Evolutionary conservation across 2,888 invertebrate species (phyloP).

Genomic region (Trilocha varians): DNA sequence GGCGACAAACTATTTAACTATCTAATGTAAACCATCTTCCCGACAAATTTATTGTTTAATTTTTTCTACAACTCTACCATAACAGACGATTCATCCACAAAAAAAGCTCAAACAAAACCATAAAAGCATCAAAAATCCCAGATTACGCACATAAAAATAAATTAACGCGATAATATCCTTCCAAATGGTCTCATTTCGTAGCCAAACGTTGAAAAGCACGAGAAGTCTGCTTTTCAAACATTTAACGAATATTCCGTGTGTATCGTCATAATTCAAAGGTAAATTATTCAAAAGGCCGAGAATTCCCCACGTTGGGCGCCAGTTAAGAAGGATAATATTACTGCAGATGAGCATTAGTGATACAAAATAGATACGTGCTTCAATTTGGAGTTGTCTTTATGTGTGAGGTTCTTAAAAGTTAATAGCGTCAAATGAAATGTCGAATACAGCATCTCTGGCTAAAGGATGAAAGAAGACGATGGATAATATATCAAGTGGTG

Average conservation of each 20-base stretch:
- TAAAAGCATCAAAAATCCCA: too few relatives aligned
- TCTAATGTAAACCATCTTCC: too few relatives aligned
- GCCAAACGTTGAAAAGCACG: conserved; percentile 7
- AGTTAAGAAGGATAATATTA: background rate
- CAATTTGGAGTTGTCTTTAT: background rate
- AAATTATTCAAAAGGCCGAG: conserved; percentile 2
- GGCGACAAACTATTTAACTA: too few relatives aligned
- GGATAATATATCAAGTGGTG: too few relatives aligned
- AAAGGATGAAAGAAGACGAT: too few relatives aligned
- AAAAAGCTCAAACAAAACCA: too few relatives aligned
- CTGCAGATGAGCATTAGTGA: background rate
- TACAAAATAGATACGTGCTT: background rate
- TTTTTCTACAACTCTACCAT: too few relatives aligned
- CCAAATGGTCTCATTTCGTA: background rate
- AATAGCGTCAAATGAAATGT: too few relatives aligned
- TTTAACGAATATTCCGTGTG: conserved; percentile 7
- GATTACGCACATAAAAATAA: background rate
- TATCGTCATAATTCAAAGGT: conserved; percentile 4
- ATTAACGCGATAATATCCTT: background rate
- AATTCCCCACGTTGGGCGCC: background rate
- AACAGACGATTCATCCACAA: too few relatives aligned
- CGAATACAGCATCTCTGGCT: too few relatives aligned
- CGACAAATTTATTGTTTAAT: too few relatives aligned
- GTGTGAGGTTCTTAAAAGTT: too few relatives aligned
- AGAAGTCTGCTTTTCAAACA: conserved; percentile 9